phyloP scores from a whole-genome alignment of 2,113 vertebrate genomes.

The Leiothrix lutea region DNA sequence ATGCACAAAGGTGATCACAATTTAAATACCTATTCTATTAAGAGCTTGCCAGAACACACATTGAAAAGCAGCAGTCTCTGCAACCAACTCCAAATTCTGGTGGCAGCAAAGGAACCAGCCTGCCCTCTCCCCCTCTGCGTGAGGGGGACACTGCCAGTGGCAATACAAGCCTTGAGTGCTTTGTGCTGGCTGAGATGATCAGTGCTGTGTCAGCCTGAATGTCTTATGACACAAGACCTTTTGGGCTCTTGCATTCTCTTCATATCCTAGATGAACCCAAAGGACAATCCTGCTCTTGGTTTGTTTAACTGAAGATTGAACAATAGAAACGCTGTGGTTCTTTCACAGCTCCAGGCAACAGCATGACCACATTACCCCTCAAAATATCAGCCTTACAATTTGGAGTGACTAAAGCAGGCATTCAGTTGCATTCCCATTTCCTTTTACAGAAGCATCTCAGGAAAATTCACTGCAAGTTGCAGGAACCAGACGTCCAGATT shows the following conservation, averaged over 20 bases:
- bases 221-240: background rate
- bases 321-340: background rate
- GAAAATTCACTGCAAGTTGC: conserved; percentile 9
- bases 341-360: background rate
- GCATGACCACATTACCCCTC: background rate
- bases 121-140: rapidly evolving
- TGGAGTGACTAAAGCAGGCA: background rate
- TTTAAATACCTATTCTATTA: background rate
- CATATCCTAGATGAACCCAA: background rate
- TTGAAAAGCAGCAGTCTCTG: background rate
- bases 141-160: background rate
- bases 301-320: background rate
- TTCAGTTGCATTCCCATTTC: background rate
- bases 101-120: background rate
- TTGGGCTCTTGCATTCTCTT: background rate
- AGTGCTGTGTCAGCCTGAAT: background rate
- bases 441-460: background rate
- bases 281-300: background rate
- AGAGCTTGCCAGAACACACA: background rate
- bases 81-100: background rate
- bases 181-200: background rate
- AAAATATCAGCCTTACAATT: background rate
- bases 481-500: background rate
- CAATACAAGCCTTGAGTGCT: background rate
- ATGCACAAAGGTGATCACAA: background rate